phyloP scores from a whole-genome alignment of 2,797 vertebrate species.

The Acrossocheilus wenchowensis region DNA sequence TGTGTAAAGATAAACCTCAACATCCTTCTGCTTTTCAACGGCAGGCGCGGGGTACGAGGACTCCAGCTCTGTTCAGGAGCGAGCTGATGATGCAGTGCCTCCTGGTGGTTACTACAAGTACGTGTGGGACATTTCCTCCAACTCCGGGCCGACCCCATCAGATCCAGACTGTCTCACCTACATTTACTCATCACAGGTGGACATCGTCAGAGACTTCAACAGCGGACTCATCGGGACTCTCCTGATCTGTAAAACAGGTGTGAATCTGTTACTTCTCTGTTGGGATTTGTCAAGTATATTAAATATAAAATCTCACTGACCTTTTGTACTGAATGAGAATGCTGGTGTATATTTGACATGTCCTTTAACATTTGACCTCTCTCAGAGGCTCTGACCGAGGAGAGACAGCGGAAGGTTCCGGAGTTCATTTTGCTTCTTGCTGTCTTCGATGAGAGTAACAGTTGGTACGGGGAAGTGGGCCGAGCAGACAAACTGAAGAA shows the following conservation, averaged over 20 bases:
- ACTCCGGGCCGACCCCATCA: slow-evolving; percentile 82
- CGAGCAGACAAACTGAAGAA: slow-evolving; percentile 71
- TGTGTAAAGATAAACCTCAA: slow-evolving; percentile 18
- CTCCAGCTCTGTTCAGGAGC: slow-evolving; percentile 84
- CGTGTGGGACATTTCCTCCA: slow-evolving; percentile 87
- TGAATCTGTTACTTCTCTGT: not conserved
- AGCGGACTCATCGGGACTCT: slow-evolving; percentile 92
- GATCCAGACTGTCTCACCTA: slow-evolving; percentile 92
- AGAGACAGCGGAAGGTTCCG: slow-evolving; percentile 68
- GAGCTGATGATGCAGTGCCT: slow-evolving; percentile 86
- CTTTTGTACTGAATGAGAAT: not conserved
- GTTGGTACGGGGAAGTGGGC: slow-evolving; percentile 76
- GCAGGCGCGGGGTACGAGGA: slow-evolving; percentile 92
- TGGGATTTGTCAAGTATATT: not conserved
- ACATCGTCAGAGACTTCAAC: slow-evolving; percentile 88
- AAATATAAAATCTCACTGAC: not conserved
- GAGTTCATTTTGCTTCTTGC: slow-evolving; percentile 90
- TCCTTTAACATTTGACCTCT: slow-evolving; percentile 2
- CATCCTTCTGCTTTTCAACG: slow-evolving; percentile 54
- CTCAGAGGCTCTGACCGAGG: slow-evolving; percentile 79
- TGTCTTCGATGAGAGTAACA: slow-evolving; percentile 92
- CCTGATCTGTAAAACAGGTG: slow-evolving; percentile 92
- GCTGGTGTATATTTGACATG: not conserved
- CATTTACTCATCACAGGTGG: slow-evolving; percentile 91
- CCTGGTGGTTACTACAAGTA: slow-evolving; percentile 89